Evolutionary conservation across 2,888 invertebrate species (phyloP).

Genomic region (Agonopterix arenella): DNA sequence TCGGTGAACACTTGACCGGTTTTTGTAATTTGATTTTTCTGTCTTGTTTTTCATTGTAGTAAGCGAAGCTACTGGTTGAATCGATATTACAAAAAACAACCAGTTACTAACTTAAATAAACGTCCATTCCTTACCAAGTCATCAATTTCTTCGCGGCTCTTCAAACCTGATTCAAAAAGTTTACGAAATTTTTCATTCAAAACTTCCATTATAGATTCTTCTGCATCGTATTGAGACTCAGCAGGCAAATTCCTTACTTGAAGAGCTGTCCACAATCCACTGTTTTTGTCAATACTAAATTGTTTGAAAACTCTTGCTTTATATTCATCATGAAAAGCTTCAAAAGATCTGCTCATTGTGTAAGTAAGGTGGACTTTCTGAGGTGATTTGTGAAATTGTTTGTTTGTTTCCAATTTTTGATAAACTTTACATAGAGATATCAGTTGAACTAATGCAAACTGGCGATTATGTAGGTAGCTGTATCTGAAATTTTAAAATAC

Average conservation of each 20-base stretch:
- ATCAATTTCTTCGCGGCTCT: conserved; percentile 15
- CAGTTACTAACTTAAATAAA: too few species aligned
- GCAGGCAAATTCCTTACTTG: conserved; percentile 36
- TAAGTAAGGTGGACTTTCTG: conserved; percentile 39
- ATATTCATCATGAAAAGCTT: conserved; percentile 33
- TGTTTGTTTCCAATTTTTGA: conserved; percentile 31
- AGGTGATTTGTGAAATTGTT: conserved; percentile 35
- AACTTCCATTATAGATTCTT: conserved; percentile 24
- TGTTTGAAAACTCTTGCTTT: conserved; percentile 35
- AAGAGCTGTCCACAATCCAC: conserved; percentile 37
- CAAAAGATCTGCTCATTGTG: conserved; percentile 38
- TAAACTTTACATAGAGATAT: conserved; percentile 40
- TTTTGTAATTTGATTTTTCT: too few species aligned
- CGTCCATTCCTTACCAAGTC: conserved; percentile 22
- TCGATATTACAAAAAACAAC: too few species aligned
- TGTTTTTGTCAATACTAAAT: conserved; percentile 30
- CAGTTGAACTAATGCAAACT: conserved; percentile 33
- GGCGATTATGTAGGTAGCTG: conserved; percentile 3
- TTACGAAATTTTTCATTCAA: conserved; percentile 20
- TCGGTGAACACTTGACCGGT: too few species aligned
- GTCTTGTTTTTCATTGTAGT: too few species aligned
- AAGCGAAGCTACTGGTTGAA: too few species aligned
- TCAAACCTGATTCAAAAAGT: conserved; percentile 6
- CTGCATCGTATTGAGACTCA: conserved; percentile 22
- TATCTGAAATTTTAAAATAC: too few species aligned